A percentile compares a stretch with the other conserved stretches of the same genome.
Evolutionary conservation across 2,888 invertebrate genomes (phyloP).

Genomic region (Scrobipalpa atriplicella): DNA sequence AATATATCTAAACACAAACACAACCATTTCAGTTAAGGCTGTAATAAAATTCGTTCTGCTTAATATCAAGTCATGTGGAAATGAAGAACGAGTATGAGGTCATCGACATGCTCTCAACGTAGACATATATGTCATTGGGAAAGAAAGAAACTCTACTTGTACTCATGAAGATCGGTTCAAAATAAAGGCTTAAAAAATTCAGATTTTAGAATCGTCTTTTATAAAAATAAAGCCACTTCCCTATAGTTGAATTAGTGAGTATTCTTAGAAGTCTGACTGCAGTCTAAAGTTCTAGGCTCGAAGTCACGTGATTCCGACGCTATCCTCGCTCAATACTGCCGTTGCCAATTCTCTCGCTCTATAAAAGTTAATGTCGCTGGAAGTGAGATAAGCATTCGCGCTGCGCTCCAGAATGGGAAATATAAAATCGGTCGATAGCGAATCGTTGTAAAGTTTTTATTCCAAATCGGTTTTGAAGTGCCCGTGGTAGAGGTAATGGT

Average conservation of each 20-base stretch:
- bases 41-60: too few species aligned
- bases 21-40: too few species aligned
- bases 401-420: slow-evolving; percentile 23
- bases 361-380: slow-evolving; percentile 32
- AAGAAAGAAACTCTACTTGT: too few species aligned
- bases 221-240: neutral
- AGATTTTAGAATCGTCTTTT: too few species aligned
- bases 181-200: too few species aligned
- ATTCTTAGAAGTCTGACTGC: neutral
- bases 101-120: too few species aligned
- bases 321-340: neutral
- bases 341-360: slow-evolving; percentile 27
- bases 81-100: too few species aligned
- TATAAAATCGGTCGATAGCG: slow-evolving; percentile 18
- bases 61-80: too few species aligned
- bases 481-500: slow-evolving; percentile 3
- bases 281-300: slow-evolving; percentile 22
- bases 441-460: slow-evolving; percentile 17
- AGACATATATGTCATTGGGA: too few species aligned
- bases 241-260: neutral
- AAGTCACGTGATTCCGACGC: slow-evolving; percentile 24
- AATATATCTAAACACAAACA: too few species aligned
- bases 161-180: too few species aligned
- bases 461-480: slow-evolving; percentile 19
- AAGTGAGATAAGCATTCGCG: slow-evolving; percentile 29